Evolutionary conservation across 2,888 invertebrate genomes (phyloP).

Genomic region (Epistrophella euchroma): DNA sequence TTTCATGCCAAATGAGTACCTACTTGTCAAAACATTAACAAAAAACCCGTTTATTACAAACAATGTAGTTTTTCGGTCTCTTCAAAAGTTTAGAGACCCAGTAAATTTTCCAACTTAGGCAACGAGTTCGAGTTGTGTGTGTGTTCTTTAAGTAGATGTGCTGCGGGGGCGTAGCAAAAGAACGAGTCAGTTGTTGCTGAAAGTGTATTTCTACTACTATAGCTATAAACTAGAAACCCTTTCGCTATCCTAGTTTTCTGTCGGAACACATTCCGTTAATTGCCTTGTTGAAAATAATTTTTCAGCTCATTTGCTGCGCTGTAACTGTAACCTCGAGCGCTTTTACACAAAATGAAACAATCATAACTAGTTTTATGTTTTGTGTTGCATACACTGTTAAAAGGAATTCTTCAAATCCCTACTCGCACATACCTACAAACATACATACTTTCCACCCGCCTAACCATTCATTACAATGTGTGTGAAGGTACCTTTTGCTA

Average conservation of each 20-base stretch:
- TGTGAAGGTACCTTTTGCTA: background rate
- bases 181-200: conserved; percentile 1
- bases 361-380: conserved; percentile 63
- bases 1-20: conserved; percentile 32
- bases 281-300: conserved; percentile 77
- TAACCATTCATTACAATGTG: background rate
- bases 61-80: conserved; percentile 4
- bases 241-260: conserved; percentile 27
- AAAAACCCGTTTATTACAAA: background rate
- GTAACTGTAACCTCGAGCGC: conserved; percentile 64
- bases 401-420: background rate
- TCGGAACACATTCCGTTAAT: conserved; percentile 60
- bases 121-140: background rate
- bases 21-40: conserved; percentile 53
- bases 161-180: background rate
- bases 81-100: conserved; percentile 15
- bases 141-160: conserved; percentile 4
- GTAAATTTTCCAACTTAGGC: background rate
- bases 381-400: background rate
- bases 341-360: conserved; percentile 76
- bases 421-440: background rate
- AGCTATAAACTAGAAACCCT: background rate
- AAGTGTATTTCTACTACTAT: background rate
- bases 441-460: background rate
- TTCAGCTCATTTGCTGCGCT: conserved; percentile 77